A percentile compares a stretch with the other conserved stretches of the same genome.
These are phyloP conservation scores for Lagorchestes hirsutus DNA, from an alignment of 2,797 vertebrate species.

Conservation along the genomic window DNA sequence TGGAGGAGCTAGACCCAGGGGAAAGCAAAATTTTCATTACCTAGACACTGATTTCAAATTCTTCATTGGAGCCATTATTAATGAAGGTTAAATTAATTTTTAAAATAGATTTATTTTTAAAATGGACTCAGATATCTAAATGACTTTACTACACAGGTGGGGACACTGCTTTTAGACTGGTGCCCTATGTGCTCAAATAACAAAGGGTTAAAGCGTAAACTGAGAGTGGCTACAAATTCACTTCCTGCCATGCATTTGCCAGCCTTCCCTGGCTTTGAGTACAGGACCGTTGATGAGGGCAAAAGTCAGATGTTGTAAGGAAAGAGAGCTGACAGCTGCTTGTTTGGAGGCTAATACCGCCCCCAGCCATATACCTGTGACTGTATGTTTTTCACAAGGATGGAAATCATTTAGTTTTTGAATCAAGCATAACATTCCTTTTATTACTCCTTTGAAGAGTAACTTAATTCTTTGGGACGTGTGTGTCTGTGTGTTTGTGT, in stretches of 20 bases:
- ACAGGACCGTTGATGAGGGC: neutral
- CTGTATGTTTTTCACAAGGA: slow-evolving; percentile 48
- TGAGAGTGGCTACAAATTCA: neutral
- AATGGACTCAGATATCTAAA: neutral
- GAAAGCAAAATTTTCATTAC: neutral
- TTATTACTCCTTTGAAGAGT: slow-evolving; percentile 48
- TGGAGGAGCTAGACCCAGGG: neutral
- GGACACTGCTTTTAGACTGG: neutral
- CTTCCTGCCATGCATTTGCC: neutral
- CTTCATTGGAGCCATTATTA: neutral
- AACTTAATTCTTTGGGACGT: slow-evolving; percentile 65
- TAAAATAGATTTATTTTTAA: neutral
- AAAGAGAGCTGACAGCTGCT: slow-evolving; percentile 13
- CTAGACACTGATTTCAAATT: neutral
- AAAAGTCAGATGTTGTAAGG: slow-evolving; percentile 41
- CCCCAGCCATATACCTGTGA: slow-evolving; percentile 12
- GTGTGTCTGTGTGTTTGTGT: slow-evolving; percentile 50
- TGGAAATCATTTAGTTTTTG: slow-evolving; percentile 70
- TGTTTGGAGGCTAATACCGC: neutral
- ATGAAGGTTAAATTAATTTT: neutral
- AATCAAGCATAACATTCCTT: slow-evolving; percentile 63
- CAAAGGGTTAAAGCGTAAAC: slow-evolving; percentile 48
- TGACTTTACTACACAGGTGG: neutral
- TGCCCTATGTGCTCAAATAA: slow-evolving; percentile 10
- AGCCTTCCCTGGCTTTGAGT: neutral